A percentile compares a stretch with the other conserved stretches of the same genome.
Evolutionary conservation across 2,888 invertebrate genomes (phyloP).

Genomic region (Drosophila atroscutellata): DNA sequence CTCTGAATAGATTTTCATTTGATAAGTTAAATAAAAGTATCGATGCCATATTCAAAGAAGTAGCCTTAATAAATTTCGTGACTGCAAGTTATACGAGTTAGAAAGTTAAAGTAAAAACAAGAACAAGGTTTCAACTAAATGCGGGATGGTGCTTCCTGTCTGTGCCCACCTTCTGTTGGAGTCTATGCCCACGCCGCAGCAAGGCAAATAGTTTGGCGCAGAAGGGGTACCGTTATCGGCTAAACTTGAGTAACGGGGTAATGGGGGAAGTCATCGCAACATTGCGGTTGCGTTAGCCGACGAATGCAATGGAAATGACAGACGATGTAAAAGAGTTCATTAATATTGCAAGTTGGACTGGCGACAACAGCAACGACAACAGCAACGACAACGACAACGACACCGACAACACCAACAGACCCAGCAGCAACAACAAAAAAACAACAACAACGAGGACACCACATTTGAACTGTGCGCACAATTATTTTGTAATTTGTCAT

Average conservation of each 20-base stretch:
- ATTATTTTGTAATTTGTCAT: slow-evolving; percentile 79
- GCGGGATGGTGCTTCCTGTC: slow-evolving; percentile 15
- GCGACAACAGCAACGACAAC: slow-evolving; percentile 26
- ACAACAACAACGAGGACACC: slow-evolving; percentile 38
- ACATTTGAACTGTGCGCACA: slow-evolving; percentile 74
- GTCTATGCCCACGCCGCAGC: slow-evolving; percentile 35
- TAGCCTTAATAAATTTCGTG: neutral
- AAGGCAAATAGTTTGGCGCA: slow-evolving; percentile 53
- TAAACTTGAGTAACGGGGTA: neutral
- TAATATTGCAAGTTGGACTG: slow-evolving; percentile 73
- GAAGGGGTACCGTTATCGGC: slow-evolving; percentile 29
- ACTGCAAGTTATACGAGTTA: neutral
- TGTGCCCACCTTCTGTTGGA: neutral
- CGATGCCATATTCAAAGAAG: neutral
- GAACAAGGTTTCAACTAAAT: slow-evolving; percentile 34
- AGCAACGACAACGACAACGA: slow-evolving; percentile 17
- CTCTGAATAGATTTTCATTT: neutral
- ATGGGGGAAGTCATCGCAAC: slow-evolving; percentile 25
- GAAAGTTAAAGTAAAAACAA: neutral
- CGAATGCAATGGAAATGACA: slow-evolving; percentile 72
- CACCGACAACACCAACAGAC: slow-evolving; percentile 28
- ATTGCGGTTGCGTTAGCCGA: slow-evolving; percentile 50
- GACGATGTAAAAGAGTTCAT: slow-evolving; percentile 80
- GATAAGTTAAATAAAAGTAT: neutral
- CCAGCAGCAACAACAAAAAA: slow-evolving; percentile 10